Conservation (phyloP, 1,140 invertebrate species). For the Heliothis subflexa region DNA sequence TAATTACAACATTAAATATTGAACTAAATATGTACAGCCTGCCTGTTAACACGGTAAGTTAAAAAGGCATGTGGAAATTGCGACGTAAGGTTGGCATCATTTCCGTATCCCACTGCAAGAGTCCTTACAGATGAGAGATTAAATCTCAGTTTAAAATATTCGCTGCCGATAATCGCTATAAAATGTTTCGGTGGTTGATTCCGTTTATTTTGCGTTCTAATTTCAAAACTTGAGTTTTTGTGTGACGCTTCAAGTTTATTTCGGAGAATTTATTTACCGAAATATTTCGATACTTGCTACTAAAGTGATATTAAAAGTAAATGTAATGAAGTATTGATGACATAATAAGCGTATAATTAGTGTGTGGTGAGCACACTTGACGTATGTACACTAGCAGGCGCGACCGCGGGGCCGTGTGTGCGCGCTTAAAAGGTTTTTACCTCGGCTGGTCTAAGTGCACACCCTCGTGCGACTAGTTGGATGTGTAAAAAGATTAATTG, state of each 20-base stretch:
- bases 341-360: constrained; percentile 1
- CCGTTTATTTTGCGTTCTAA: constrained; percentile 11
- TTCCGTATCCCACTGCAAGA: constrained; percentile 79
- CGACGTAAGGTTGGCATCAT: constrained; percentile 83
- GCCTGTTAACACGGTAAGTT: constrained; percentile 77
- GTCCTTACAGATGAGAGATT: constrained; percentile 80
- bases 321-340: constrained; percentile 18
- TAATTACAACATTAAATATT: constrained; percentile 80
- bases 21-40: constrained; percentile 73
- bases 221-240: constrained; percentile 12
- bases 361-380: constrained; percentile 30
- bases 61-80: constrained; percentile 84
- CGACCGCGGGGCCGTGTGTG: constrained; percentile 58
- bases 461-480: constrained; percentile 78
- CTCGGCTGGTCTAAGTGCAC: constrained; percentile 75
- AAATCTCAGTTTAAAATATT: constrained; percentile 67
- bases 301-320: background rate
- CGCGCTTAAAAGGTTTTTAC: constrained; percentile 74
- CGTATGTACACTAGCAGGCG: constrained; percentile 48
- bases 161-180: constrained; percentile 27
- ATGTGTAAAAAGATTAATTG: constrained; percentile 86
- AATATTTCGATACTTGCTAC: background rate
- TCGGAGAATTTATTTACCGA: no score
- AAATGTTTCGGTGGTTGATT: constrained; percentile 26
- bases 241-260: background rate